Percentiles rank a stretch among this genome's conserved stretches.
phyloP scores from a whole-genome alignment of 2,797 vertebrate species.

The Steatocranus sp. region DNA sequence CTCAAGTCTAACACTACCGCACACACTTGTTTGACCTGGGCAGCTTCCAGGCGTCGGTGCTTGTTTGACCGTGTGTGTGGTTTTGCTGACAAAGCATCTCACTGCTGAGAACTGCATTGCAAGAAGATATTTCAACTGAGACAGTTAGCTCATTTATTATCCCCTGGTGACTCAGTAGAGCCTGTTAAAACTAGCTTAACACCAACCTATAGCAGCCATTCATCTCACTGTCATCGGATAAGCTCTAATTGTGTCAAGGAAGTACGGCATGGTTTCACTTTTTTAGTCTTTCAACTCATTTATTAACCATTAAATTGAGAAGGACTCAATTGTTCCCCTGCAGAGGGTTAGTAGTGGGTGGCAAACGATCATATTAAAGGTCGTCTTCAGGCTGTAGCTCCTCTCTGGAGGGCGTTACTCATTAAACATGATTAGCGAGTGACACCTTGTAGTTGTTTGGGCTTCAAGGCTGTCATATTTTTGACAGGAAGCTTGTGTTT shows the following conservation, averaged over 20 bases:
- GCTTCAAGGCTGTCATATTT: background rate
- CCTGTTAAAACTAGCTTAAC: background rate
- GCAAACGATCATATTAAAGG: background rate
- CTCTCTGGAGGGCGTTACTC: background rate
- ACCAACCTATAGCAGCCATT: background rate
- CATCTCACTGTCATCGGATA: constrained; percentile 11
- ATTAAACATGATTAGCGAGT: background rate
- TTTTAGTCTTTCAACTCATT: background rate
- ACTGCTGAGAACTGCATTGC: background rate
- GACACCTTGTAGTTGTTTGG: background rate
- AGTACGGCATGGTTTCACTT: background rate
- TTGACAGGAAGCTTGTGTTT: background rate
- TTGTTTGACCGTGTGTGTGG: background rate
- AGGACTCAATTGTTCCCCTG: background rate
- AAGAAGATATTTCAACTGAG: background rate
- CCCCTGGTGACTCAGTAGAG: background rate
- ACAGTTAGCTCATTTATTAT: background rate
- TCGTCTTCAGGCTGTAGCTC: background rate
- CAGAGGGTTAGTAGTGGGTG: background rate
- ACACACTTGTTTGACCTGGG: background rate
- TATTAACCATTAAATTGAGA: background rate
- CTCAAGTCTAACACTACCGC: constrained; percentile 45
- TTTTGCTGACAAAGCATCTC: background rate
- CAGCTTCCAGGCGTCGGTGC: background rate
- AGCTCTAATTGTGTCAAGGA: background rate